Percentiles rank a stretch among this genome's conserved stretches.
These are phyloP conservation scores for Emydura subglobosa DNA, from an alignment of 2,113 vertebrate species.

Conservation along the genomic window DNA sequence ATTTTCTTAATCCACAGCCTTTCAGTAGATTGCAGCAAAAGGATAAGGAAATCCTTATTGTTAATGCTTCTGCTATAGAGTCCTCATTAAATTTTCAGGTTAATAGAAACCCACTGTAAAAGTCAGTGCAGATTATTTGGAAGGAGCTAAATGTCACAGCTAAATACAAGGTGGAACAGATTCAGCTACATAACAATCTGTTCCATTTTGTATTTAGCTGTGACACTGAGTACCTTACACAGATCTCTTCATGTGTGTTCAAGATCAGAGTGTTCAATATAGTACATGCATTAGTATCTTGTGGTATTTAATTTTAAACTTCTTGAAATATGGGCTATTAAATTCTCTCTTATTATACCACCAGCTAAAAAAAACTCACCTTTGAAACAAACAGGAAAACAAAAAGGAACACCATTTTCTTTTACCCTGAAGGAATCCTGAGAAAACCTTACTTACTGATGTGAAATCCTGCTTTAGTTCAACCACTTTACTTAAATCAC, in stretches of 20 bases:
- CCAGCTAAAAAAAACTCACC: not conserved
- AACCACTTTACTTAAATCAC: slow-evolving; percentile 95
- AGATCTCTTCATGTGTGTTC: not conserved
- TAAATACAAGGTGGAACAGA: not conserved
- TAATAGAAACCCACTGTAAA: not conserved
- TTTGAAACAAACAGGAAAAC: not conserved
- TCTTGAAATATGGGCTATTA: not conserved
- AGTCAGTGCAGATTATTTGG: not conserved
- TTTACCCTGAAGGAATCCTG: slow-evolving; percentile 10
- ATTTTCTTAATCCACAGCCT: not conserved
- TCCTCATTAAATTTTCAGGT: too few species aligned
- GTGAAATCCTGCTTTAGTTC: slow-evolving; percentile 98
- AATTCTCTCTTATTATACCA: not conserved
- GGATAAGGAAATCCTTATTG: not conserved
- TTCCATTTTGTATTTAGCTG: not conserved
- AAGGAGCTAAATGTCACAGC: not conserved
- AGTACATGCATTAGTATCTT: not conserved
- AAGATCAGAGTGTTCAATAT: not conserved
- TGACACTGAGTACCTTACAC: not conserved
- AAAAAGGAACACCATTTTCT: not conserved
- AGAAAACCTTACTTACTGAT: slow-evolving; percentile 84
- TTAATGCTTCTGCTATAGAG: not conserved
- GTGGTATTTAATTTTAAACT: not conserved
- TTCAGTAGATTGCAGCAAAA: not conserved
- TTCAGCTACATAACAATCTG: not conserved